Evolutionary conservation across 2,797 vertebrate genomes (phyloP), one percentile per base, ranked within the genome.

Genomic region (Lates japonicus): DNA sequence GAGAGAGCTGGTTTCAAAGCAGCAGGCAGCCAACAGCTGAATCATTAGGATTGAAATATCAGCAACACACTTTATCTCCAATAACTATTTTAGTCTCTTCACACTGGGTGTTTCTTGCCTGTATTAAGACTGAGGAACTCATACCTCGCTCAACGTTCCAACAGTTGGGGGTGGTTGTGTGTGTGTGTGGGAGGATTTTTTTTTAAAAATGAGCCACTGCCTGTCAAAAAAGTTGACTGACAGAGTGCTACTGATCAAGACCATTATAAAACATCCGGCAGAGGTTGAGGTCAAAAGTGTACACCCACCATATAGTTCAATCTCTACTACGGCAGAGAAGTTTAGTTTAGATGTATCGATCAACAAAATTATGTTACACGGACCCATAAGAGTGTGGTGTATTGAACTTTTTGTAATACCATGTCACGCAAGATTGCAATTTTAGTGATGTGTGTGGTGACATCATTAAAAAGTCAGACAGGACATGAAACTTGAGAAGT

Each of bases 11-110:
- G 22, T 54, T 46, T 73, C 29, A 78, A 42, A 79, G 48, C 70
- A 76, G 74, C 25, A 78, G 39, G 22, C 29, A 11, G 16, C 42
- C 44, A 80, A 79, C n/a, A 61, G 22, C 42, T 70, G 67, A 81
- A 64, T 74, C 39, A 61, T 29, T 31, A 59, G 29, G 19, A 61
- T 4, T 71, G 33, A 75, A 81, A 76, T 52, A 68, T 78, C 49
- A 78, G 72, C 68, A 76, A 20, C 22, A 44, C 25, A 41, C 62
- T 73, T 71, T 35, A 63, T 63, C 7, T 41, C 14, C 20, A 19
- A 39, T 14, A 70, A 31, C 49, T 70, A 57, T 49, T 70, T 70
- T n/a, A 63, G 39, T 63, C 41, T 83, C 48, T 16, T 69, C 8
- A 3, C 29, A 31, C 12, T 44, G 16, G 19, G 13, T 39, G 61